Conservation (phyloP, 23 tunicate genomes). For the Styela plicata region DNA sequence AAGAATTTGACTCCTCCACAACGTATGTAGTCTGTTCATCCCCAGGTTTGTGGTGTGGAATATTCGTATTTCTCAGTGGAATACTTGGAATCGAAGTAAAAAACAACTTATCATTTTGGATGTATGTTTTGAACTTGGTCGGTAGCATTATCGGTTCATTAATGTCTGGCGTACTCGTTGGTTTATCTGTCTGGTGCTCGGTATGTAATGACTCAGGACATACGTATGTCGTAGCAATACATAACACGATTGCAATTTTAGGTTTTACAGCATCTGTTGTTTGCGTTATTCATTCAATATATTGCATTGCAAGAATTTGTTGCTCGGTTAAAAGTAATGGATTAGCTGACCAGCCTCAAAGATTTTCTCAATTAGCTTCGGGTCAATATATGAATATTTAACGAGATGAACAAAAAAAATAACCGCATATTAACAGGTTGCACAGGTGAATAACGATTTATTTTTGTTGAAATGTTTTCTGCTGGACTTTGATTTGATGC, state of each 20-base stretch:
- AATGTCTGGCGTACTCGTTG: neutral
- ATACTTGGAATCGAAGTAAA: neutral
- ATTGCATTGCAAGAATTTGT: neutral
- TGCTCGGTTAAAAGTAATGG: neutral
- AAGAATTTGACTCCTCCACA: neutral
- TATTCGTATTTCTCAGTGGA: neutral
- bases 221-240: neutral
- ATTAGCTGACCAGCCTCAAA: neutral
- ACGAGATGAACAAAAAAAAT: no score
- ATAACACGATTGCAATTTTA: neutral
- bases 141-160: neutral
- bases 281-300: neutral
- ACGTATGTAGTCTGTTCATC: neutral
- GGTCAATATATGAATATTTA: neutral
- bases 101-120: neutral
- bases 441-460: no score
- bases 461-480: no score
- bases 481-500: no score
- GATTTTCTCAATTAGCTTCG: neutral
- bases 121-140: neutral
- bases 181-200: neutral
- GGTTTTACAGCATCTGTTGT: neutral
- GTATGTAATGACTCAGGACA: neutral
- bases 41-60: neutral
- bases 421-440: no score